Conservation (phyloP, 2,797 vertebrate genomes). For the Gadopsis bispinosus region DNA sequence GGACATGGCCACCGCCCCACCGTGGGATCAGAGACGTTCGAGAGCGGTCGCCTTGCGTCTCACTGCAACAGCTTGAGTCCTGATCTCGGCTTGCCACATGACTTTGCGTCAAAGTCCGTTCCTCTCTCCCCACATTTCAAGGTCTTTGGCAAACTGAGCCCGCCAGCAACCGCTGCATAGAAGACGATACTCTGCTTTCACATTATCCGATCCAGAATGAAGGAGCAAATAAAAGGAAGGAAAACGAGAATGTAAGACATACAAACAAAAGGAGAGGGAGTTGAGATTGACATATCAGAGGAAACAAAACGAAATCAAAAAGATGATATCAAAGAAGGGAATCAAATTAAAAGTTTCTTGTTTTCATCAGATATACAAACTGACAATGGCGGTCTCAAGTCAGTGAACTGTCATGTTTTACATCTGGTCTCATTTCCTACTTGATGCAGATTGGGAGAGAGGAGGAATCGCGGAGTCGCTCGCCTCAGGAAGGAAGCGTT, state of each 20-base stretch:
- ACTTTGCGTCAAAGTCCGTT: slow-evolving; percentile 42
- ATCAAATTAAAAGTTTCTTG: slow-evolving; percentile 46
- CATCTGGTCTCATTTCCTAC: slow-evolving; percentile 78
- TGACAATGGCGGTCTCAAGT: slow-evolving; percentile 39
- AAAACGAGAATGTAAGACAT: slow-evolving; percentile 33
- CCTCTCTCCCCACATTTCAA: slow-evolving; percentile 53
- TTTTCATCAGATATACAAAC: slow-evolving; percentile 33
- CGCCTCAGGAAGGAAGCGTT: slow-evolving; percentile 70
- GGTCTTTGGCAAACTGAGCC: slow-evolving; percentile 39
- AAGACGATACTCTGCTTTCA: slow-evolving; percentile 40
- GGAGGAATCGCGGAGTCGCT: slow-evolving; percentile 31
- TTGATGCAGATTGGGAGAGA: slow-evolving; percentile 55
- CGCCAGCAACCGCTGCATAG: slow-evolving; percentile 36
- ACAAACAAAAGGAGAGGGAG: slow-evolving; percentile 28
- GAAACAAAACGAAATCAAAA: slow-evolving; percentile 13
- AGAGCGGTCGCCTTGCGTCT: slow-evolving; percentile 39
- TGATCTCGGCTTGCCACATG: slow-evolving; percentile 32
- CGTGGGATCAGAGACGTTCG: slow-evolving; percentile 4
- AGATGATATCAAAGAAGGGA: slow-evolving; percentile 25
- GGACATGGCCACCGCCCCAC: slow-evolving; percentile 19
- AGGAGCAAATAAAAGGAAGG: slow-evolving; percentile 30
- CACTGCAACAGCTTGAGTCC: slow-evolving; percentile 27
- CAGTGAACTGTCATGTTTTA: slow-evolving; percentile 43
- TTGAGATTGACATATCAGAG: slow-evolving; percentile 7
- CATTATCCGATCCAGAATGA: slow-evolving; percentile 29